A percentile compares a stretch with the other conserved stretches of the same genome.
phyloP scores from a whole-genome alignment of 2,113 vertebrate genomes.

The Xerus inauris region DNA sequence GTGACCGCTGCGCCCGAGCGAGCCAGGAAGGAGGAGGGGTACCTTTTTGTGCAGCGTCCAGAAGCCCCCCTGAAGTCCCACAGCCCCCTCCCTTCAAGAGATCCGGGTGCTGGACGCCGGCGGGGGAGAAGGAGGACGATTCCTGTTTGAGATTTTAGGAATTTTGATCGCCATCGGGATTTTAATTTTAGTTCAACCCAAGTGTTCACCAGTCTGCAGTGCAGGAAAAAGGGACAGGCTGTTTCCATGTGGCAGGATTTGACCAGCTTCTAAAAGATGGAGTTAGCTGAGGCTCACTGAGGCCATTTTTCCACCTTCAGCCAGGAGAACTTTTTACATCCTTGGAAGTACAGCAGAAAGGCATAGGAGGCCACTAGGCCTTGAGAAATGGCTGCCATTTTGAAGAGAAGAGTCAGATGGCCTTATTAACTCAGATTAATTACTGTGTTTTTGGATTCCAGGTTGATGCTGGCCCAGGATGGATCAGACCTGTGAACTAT shows the following conservation, averaged over 20 bases:
- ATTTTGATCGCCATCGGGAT: slow-evolving; percentile 59
- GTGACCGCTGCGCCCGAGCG: slow-evolving; percentile 76
- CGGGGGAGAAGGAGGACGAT: slow-evolving; percentile 28
- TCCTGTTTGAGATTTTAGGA: slow-evolving; percentile 51
- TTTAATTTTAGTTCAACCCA: slow-evolving; percentile 71
- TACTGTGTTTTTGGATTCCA: slow-evolving; percentile 81
- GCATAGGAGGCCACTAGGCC: slow-evolving; percentile 73
- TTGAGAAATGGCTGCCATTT: slow-evolving; percentile 87
- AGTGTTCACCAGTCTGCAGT: slow-evolving; percentile 65
- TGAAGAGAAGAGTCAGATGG: slow-evolving; percentile 77
- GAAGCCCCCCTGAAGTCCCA: slow-evolving; percentile 27
- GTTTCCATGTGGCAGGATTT: slow-evolving; percentile 75
- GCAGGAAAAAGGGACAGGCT: slow-evolving; percentile 63
- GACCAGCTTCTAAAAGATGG: slow-evolving; percentile 55
- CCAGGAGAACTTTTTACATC: slow-evolving; percentile 73
- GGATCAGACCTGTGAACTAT: slow-evolving; percentile 91
- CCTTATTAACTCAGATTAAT: slow-evolving; percentile 62
- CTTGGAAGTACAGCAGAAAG: slow-evolving; percentile 68
- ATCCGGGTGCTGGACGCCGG: background rate
- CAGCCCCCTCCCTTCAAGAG: background rate
- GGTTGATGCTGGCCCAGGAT: slow-evolving; percentile 90
- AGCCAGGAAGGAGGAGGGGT: slow-evolving; percentile 47
- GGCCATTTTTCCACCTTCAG: slow-evolving; percentile 73
- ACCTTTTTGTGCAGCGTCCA: slow-evolving; percentile 73
- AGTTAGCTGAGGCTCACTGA: slow-evolving; percentile 63